Evolutionary conservation across 2,113 vertebrate genomes (phyloP), one percentile per base, ranked within the genome.

Genomic region (Pterocles burchelli): DNA sequence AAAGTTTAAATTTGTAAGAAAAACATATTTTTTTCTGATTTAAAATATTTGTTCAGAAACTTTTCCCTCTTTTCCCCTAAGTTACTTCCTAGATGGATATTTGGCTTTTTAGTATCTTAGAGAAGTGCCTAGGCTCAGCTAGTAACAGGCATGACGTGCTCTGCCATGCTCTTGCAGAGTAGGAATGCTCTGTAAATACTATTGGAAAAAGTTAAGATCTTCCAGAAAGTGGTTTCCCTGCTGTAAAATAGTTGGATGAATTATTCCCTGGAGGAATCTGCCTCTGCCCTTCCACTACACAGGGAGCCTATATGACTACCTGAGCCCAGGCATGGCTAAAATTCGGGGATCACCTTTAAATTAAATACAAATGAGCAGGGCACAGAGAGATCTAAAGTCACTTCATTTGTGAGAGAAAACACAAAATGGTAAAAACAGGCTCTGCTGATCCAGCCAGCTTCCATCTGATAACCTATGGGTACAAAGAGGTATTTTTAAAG

Each of bases 401-500:
- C 24, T 82, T 48, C 5, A 34, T 58, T 88, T 77, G 19, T 85
- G 78, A 54, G 48, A 43, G 67, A 90, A 91, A 89, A 88, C 36
- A 34, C 7, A 83, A 80, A 67, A 82, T 2, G 2, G 38, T 75
- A 87, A 87, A 89, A 81, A 9, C 52, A 87, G n/a, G 33, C 58
- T 84, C 31, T 70, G 67, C 46, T 86, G 55, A 84, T 75, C 81
- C 34, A 86, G 33, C 5, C 82, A 75, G 38, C 34, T 95, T 92
- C 68, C 38, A 78, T 71, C 77, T 68, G 45, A 74, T 72, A 71
- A 68, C 63, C 65, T 89, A 49, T 49, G 85, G 54, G 49, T 72
- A 85, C 15, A 75, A 17, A 85, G 49, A 49, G 19, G 51, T 55
- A 77, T 88, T 93, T 94, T 90, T 93, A 81, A 95, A 90, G 73